phyloP scores from a whole-genome alignment of 2,888 invertebrate species.

The Ectemnius continuus region DNA sequence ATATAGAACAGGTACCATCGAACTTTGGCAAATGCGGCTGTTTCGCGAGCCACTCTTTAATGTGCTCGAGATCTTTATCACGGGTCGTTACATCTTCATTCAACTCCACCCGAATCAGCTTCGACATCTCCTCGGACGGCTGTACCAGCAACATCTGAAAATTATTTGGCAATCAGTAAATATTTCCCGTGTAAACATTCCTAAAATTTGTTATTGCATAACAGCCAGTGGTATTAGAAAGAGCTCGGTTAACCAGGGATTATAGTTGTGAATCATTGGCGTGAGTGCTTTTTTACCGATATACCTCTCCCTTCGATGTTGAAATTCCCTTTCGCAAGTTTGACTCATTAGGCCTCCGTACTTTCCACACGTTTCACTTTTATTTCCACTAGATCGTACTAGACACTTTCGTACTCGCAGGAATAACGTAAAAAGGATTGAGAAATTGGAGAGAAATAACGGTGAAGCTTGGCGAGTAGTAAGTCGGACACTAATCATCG shows the following conservation, averaged over 20 bases:
- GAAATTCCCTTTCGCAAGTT: constrained; percentile 2
- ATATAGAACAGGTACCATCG: constrained; percentile 62
- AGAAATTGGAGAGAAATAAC: too few species aligned
- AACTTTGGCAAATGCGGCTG: constrained; percentile 82
- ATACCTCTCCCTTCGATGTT: not conserved
- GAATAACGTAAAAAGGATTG: too few species aligned
- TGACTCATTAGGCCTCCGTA: not conserved
- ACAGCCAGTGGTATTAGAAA: too few species aligned
- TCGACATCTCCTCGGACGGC: constrained; percentile 84
- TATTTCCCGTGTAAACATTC: too few species aligned
- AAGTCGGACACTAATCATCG: too few species aligned
- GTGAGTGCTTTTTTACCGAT: not conserved
- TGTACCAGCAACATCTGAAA: constrained; percentile 82
- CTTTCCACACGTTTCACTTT: constrained; percentile 1
- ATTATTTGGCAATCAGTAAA: not conserved
- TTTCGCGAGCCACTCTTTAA: constrained; percentile 83
- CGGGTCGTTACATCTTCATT: constrained; percentile 83
- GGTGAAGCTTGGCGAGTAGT: too few species aligned
- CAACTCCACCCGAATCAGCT: constrained; percentile 84
- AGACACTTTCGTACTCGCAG: too few species aligned
- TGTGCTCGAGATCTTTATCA: constrained; percentile 80
- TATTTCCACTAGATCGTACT: not conserved
- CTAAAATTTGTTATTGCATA: too few species aligned
- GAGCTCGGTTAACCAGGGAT: too few species aligned
- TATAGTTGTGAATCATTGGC: too few species aligned